These are phyloP conservation scores for Cheirogaleus medius DNA, from an alignment of 2,113 vertebrate genomes.

Conservation along the genomic window DNA sequence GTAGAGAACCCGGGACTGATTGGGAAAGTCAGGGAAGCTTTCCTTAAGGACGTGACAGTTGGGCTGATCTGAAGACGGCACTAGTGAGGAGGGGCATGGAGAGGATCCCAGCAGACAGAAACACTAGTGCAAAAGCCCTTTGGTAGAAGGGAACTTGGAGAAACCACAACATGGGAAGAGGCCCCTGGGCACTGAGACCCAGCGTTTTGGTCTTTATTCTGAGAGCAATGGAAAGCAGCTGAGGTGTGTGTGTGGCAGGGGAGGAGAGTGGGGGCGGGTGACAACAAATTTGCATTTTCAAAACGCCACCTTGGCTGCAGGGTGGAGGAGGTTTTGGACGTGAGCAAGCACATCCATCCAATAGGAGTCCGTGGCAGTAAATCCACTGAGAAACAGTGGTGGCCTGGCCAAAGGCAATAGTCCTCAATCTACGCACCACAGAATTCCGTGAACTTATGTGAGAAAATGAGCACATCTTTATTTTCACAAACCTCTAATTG, in stretches of 20 bases:
- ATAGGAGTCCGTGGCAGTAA: rapidly evolving
- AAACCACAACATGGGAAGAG: background rate
- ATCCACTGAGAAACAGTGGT: background rate
- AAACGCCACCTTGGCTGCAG: background rate
- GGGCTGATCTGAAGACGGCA: background rate
- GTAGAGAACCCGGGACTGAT: background rate
- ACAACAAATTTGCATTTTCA: background rate
- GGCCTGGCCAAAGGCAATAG: background rate
- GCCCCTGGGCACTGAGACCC: background rate
- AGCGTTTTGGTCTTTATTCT: background rate
- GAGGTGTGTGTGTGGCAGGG: background rate
- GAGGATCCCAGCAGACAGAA: background rate
- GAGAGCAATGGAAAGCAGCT: background rate
- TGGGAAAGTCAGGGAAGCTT: background rate
- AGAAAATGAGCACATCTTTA: background rate
- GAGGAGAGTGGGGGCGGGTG: background rate
- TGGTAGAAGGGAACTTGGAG: background rate
- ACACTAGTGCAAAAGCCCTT: background rate
- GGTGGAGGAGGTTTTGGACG: background rate
- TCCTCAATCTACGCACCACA: background rate
- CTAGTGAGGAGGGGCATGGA: background rate
- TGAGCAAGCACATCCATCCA: background rate
- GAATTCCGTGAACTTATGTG: background rate
- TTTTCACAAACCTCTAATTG: background rate
- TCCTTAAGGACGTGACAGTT: background rate